These are phyloP conservation scores for Scelioninae gen. 1 DNA, from an alignment of 2,888 invertebrate genomes.

Conservation along the genomic window DNA sequence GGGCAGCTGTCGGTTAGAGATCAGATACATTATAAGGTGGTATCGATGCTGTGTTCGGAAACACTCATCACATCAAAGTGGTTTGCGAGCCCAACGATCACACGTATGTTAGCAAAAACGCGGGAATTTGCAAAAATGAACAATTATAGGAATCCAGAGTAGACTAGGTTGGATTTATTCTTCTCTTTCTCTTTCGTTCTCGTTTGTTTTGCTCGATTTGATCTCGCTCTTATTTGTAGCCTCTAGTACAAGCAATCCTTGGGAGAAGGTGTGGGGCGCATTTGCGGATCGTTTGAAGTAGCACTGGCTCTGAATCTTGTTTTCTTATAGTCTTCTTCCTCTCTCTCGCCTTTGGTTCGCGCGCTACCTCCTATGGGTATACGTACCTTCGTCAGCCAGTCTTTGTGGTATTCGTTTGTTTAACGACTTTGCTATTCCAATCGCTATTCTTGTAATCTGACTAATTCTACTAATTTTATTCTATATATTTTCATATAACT, in stretches of 20 bases:
- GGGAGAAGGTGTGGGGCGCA: constrained; percentile 76
- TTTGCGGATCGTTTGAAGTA: constrained; percentile 83
- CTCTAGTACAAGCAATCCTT: constrained; percentile 70
- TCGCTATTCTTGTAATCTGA: constrained; percentile 65
- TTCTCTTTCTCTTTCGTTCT: constrained; percentile 67
- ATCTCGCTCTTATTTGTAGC: constrained; percentile 70
- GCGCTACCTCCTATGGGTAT: constrained; percentile 69
- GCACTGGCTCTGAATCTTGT: constrained; percentile 73
- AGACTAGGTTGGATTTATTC: constrained; percentile 71
- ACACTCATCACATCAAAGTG: constrained; percentile 71
- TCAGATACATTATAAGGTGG: constrained; percentile 73
- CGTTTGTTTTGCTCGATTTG: constrained; percentile 68
- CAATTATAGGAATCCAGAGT: constrained; percentile 84
- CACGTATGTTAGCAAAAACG: constrained; percentile 77
- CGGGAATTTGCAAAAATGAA: constrained; percentile 83
- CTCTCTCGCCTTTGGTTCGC: constrained; percentile 71
- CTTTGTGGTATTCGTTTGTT: constrained; percentile 82
- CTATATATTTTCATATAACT: constrained; percentile 61
- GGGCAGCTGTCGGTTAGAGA: constrained; percentile 71
- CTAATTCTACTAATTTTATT: constrained; percentile 69
- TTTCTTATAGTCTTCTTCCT: constrained; percentile 74
- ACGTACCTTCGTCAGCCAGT: constrained; percentile 73
- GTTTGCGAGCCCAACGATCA: constrained; percentile 74
- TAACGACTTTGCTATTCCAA: constrained; percentile 77
- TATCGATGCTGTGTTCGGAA: constrained; percentile 70